Evolutionary conservation across 1,140 invertebrate species (phyloP), one percentile per base, ranked within the genome.

Genomic region (Ylistrum balloti): DNA sequence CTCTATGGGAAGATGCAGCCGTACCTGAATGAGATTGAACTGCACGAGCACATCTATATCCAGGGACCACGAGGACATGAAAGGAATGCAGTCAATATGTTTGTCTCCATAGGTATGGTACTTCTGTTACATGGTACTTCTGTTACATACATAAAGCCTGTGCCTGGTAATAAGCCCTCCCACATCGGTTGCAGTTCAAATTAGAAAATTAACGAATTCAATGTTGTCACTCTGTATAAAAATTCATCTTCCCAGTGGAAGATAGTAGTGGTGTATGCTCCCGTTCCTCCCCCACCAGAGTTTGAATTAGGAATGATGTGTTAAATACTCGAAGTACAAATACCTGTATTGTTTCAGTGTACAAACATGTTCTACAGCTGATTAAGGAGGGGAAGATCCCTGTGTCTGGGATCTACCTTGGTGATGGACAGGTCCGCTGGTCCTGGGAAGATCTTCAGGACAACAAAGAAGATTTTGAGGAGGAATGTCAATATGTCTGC

Each of bases 11-110:
- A 93, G 86, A 56, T 95, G 88, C 92, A 93, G 86, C 95, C 94
- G 33, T 95, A 95, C 90, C 87, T 95, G 89, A 92, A 92, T 33
- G 91, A 93, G 87, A 86, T 95, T 35, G 92, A 94, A 33, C 89
- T 95, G 22, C 93, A 95, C 92, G 95, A 95, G 35, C 95, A 95
- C 88, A 95, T 94, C 91, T 95, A 95, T 87, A 95, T 95, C 88
- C 94, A 94, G 90, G 95, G 95, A 85, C 95, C 95, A 0, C 33
- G 86, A 11, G 94, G 94, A 32, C 94, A 93, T 91, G 86, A 92
- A 94, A 33, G 95, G 93, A n/a, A 91, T 92, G 17, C 90, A 28
- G 13, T 88, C 45, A 88, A 33, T 88, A 56, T 56, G 33, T 88
- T 45, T 89, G 33, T 89, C 0, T 86, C 34, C 33, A 45, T 86